Base-by-base conservation (phyloP, 2,113 vertebrate species). In the Pampusana beccarii region DNA sequence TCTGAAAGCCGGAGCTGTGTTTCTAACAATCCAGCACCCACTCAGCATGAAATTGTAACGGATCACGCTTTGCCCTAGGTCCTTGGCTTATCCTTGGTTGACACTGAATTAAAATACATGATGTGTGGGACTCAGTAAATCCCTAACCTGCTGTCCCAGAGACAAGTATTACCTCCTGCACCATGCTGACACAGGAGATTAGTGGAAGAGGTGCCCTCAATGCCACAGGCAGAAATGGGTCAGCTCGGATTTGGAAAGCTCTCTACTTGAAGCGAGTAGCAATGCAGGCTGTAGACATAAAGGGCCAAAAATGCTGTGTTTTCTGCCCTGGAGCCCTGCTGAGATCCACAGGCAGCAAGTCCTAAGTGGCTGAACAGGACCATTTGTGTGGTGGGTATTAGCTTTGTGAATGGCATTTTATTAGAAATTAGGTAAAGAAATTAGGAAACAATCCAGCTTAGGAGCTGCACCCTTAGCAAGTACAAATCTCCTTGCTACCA, bases 31-130 rank as follows among this genome's bases (percentile, higher is more conserved):
- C 19, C 72, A 92, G 93, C 88, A 95, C 72, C 82, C 86, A 92
- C 72, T 93, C 92, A 90, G 85, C 92, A 73, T 78, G 94, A 88
- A 93, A 92, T 92, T 95, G 92, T 92, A 92, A 88, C 33, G 72
- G 85, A 93, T 93, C 88, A 71, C 1, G 4, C 90, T 91, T 86
- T 90, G 95, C 94, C 88, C 82, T 71, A 70, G 90, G 93, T 93
- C 84, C 85, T 92, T 91, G 90, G 69, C 69, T 95, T 97, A 84
- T 96, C 93, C 92, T 94, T 80, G 86, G 69, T 46, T 96, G 96
- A 96, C 93, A 75, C 86, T 86, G 88, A 92, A 88, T 92, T 94
- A 93, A 93, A 92, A 77, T 69, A 74, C 31, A 2, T 14, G 82
- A 79, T 92, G 75, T 60, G 85, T 90, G 65, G 75, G 62, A 82